Evolutionary conservation across 2,888 invertebrate species (phyloP), one percentile per base, ranked within the genome.

Genomic region (Cremastobaeus sp.): DNA sequence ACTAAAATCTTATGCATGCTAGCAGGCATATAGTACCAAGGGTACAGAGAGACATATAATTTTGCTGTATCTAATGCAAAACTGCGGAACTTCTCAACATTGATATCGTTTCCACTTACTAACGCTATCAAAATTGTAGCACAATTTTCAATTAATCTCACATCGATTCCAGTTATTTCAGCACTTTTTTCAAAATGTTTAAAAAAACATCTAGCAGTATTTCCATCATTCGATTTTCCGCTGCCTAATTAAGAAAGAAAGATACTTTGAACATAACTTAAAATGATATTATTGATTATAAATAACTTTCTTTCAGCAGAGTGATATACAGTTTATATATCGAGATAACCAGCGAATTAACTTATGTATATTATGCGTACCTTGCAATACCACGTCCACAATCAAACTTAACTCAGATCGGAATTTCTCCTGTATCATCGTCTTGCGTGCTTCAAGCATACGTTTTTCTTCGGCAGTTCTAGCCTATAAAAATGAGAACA

Each of bases 11-110:
- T 69, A 28, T 69, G 69, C 2, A 54, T 54, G 0, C 17, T 54
- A 4, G 12, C 21, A 8, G 69, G 60, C 54, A 60, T 60, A 12
- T 60, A 69, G 50, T 52, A 69, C 69, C 59, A 68, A 0, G 25
- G 20, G 37, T 68, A 68, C 2, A 52, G 15, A 1, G 25, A 12
- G 1, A 52, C 9, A 17, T 18, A 68, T 9, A 37, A 14, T 41
- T 35, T 20, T 28, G 68, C 59, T 5, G 59, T 59, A 4, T 35
- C 37, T 20, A 52, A 14, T 20, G 60, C 12, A 34, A 47, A 54
- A 0, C 5, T n/a, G 47, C 14, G 14, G n/a, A 54, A 69, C 39
- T n/a, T 15, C 1, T 60, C 18, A 25, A 68, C 57, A 60, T 69
- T 11, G 47, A 69, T 50, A 1, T 14, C 8, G 11, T 43, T 12